Evolutionary conservation across 2,113 vertebrate genomes (phyloP).

Genomic region (Sturnus vulgaris): DNA sequence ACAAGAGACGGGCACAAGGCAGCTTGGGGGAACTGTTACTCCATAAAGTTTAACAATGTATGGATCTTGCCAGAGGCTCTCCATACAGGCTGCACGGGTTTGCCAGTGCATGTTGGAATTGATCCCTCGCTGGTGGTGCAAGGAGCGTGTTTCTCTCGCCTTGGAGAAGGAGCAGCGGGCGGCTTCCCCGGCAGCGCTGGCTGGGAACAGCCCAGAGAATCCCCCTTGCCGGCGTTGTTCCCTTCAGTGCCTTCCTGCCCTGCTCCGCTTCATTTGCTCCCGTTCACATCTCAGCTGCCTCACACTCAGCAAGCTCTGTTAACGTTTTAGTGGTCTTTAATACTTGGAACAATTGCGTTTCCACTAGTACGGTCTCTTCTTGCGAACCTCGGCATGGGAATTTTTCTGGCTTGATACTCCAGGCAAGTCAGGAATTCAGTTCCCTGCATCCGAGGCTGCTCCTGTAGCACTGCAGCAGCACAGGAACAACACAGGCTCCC

Average conservation of each 20-base stretch:
- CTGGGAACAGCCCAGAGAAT: neutral
- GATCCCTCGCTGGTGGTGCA: neutral
- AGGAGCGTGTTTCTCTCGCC: neutral
- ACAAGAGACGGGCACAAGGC: neutral
- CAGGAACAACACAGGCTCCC: neutral
- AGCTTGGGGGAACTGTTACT: neutral
- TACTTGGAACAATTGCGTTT: neutral
- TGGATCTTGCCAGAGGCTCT: neutral
- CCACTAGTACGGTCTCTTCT: neutral
- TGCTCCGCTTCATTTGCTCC: neutral
- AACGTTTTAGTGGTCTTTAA: neutral
- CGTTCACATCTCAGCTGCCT: neutral
- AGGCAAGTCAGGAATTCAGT: neutral
- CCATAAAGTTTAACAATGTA: neutral
- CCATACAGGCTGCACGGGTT: accelerated
- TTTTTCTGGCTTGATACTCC: neutral
- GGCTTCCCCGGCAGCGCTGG: neutral
- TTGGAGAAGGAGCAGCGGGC: neutral
- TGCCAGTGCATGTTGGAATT: accelerated
- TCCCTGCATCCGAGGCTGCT: neutral
- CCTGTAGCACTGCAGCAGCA: neutral
- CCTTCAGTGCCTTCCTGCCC: neutral
- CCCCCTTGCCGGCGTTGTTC: accelerated
- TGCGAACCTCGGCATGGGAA: neutral
- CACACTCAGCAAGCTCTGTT: neutral